Evolutionary conservation across 2,113 vertebrate genomes (phyloP).

Genomic region (Varanus komodoensis): DNA sequence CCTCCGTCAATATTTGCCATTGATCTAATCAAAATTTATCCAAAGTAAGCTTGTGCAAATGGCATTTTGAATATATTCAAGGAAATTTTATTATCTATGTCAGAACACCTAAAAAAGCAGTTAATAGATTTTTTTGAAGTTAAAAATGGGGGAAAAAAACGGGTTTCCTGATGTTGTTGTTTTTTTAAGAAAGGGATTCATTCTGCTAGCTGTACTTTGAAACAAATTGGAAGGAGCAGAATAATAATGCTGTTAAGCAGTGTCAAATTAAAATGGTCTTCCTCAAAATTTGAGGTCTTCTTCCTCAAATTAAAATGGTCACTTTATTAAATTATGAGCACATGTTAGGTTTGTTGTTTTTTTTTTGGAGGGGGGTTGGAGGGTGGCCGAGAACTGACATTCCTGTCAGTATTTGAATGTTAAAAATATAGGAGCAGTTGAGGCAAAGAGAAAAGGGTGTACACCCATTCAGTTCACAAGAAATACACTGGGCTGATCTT

Average conservation of each 20-base stretch:
- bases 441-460: constrained; percentile 25
- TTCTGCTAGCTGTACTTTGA: constrained; percentile 40
- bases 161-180: constrained; percentile 46
- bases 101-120: constrained; percentile 45
- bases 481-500: background rate
- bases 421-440: background rate
- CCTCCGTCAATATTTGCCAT: too few species aligned
- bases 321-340: background rate
- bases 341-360: background rate
- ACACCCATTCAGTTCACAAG: background rate
- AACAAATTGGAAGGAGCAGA: background rate
- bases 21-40: background rate
- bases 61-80: constrained; percentile 43
- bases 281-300: too few species aligned
- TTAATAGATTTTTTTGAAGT: constrained; percentile 47
- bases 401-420: background rate
- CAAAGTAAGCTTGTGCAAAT: constrained; percentile 33
- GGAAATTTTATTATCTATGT: constrained; percentile 31
- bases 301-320: background rate
- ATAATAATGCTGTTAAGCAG: background rate
- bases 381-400: too few species aligned
- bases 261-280: constrained; percentile 5
- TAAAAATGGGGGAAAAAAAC: constrained; percentile 53
- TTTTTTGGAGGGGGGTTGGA: too few species aligned
- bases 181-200: constrained; percentile 37